Base-by-base conservation (phyloP, 1,140 invertebrate genomes). In the Bombus terrestris region DNA sequence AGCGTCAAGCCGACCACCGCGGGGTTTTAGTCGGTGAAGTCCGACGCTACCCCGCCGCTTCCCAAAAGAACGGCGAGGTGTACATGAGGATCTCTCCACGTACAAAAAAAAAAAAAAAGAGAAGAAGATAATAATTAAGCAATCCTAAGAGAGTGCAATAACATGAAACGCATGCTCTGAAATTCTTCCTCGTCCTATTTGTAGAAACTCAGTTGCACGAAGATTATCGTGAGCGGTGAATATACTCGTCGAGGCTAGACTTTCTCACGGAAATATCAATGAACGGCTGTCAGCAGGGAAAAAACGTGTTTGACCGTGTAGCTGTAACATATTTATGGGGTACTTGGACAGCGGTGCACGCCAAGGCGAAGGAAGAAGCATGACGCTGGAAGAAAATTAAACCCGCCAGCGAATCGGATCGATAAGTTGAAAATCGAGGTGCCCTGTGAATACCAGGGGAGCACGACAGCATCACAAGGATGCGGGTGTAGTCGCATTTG, bases 401-500 rank as follows among this genome's bases (percentile, higher is more conserved):
- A 84, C 66, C 25, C 39, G 83, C 2, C 66, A 35, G 25, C 66
- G 53, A 32, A 28, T 8, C 12, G 41, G 81, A 72, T 84, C 83
- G 83, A 84, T 84, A 84, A 84, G 82, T 84, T 47, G 64, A 57
- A 69, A 84, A 79, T 39, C 76, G 76, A 59, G 77, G 35, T 28
- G 62, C 10, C 25, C 47, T 43, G 12, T 4, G 32, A 35, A 15
- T 15, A 39, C 28, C 25, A 43, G 39, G 12, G 28, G 12, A 10
- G 18, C 43, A 75, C 73, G 32, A 37, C 73, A 47, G 35, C 18
- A 39, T 39, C 22, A n/a, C 41, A 47, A 25, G 37, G 22, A 18
- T 22, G 66, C 15, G n/a, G 9, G 66, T 72, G 81, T 73, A 64
- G 71, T 74, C 32, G 62, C 82, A 69, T 53, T 78, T 25, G 66